These are phyloP conservation scores for Rousettus leschenaultii DNA, from an alignment of 2,113 vertebrate species.

Conservation along the genomic window DNA sequence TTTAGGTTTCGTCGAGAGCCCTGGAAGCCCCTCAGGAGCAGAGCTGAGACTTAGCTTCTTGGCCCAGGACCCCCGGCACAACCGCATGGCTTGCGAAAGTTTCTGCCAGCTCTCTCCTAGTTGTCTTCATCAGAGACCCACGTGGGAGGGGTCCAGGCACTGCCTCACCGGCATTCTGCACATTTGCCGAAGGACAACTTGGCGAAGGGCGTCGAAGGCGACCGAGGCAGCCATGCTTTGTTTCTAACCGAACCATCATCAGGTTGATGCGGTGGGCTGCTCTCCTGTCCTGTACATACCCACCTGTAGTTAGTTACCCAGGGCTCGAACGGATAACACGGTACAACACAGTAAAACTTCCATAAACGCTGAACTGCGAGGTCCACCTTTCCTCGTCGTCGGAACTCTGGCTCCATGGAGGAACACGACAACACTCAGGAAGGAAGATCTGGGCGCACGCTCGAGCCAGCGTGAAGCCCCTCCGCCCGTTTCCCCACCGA, in stretches of 20 bases:
- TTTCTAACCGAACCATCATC: background rate
- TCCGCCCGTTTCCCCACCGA: background rate
- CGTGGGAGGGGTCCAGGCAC: background rate
- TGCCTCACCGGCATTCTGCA: background rate
- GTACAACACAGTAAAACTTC: background rate
- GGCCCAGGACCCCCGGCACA: background rate
- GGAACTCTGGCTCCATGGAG: background rate
- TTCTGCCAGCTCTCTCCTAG: background rate
- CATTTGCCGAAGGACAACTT: background rate
- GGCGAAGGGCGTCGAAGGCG: background rate
- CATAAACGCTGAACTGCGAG: background rate
- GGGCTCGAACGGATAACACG: background rate
- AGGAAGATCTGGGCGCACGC: background rate
- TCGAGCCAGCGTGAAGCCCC: background rate
- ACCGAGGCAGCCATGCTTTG: background rate
- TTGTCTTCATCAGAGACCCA: background rate
- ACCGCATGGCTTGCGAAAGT: background rate
- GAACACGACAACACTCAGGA: background rate
- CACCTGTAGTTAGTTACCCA: background rate
- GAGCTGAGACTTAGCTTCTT: background rate
- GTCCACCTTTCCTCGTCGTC: background rate
- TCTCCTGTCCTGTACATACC: background rate
- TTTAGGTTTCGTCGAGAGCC: background rate
- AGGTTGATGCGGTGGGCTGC: background rate
- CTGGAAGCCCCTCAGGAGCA: background rate